A percentile compares a stretch with the other conserved stretches of the same genome.
These are phyloP conservation scores for Prunella fulvescens DNA, from an alignment of 2,113 vertebrate species.

Conservation along the genomic window DNA sequence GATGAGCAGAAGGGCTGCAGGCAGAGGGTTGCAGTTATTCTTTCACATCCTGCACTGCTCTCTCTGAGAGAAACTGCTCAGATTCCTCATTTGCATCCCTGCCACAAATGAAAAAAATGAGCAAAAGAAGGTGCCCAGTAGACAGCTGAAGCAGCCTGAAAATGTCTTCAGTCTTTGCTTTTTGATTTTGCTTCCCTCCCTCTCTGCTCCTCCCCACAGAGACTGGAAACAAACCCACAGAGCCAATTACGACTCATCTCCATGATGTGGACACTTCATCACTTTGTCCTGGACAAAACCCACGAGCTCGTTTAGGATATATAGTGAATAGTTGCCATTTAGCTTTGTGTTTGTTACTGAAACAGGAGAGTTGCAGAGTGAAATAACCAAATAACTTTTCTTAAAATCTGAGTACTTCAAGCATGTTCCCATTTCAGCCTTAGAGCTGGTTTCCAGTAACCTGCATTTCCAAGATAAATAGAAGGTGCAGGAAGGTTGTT, in stretches of 20 bases:
- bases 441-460: neutral
- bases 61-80: neutral
- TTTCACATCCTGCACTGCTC: neutral
- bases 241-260: neutral
- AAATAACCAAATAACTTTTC: neutral
- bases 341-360: neutral
- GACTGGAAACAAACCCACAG: neutral
- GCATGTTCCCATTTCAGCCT: neutral
- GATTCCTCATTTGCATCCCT: neutral
- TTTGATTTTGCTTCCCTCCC: neutral
- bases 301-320: neutral
- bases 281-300: neutral
- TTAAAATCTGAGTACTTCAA: neutral
- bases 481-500: neutral
- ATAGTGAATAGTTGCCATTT: neutral
- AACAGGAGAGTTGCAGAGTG: neutral
- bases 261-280: neutral
- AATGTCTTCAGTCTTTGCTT: neutral
- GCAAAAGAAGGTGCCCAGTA: neutral
- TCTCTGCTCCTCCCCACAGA: neutral
- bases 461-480: neutral
- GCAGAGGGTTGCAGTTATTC: neutral
- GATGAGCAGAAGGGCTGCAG: neutral
- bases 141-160: neutral
- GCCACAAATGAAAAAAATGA: neutral